Conservation (phyloP, 2,113 vertebrate genomes). For the Mobula birostris region DNA sequence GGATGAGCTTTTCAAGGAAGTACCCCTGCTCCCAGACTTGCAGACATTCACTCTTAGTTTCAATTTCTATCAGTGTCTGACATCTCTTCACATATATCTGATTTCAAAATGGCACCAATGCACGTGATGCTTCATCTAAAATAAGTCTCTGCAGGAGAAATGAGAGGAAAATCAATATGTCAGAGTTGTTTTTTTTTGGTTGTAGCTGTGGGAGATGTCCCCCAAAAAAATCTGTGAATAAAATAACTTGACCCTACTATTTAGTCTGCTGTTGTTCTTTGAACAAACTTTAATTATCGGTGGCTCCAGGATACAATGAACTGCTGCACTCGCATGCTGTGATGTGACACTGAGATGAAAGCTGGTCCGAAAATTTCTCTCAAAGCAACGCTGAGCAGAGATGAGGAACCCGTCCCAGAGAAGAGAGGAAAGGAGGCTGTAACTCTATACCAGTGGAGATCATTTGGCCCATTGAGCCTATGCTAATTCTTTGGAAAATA, state of each 20-base stretch:
- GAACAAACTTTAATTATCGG: conserved; percentile 15
- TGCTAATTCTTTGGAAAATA: not conserved
- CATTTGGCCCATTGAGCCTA: not conserved
- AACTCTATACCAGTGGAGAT: not conserved
- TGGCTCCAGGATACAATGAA: not conserved
- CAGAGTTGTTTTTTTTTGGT: not conserved
- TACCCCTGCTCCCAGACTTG: not conserved
- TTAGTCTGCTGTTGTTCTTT: not conserved
- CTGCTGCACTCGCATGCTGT: not conserved
- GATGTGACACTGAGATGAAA: not conserved
- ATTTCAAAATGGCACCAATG: not conserved
- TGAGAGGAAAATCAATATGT: not conserved
- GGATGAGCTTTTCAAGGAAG: not conserved
- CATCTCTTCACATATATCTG: not conserved
- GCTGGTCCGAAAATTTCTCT: not conserved
- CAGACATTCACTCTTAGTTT: not conserved
- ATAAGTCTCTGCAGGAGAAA: not conserved
- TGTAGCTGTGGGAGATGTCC: not conserved
- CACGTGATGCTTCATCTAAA: not conserved
- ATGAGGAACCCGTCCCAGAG: not conserved
- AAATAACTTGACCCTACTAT: not conserved
- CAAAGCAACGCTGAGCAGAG: not conserved
- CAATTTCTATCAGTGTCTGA: not conserved
- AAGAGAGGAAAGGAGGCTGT: not conserved
- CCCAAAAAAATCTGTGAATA: not conserved